These are phyloP conservation scores for Agrochola circellaris DNA, from an alignment of 2,888 invertebrate species.

Conservation along the genomic window DNA sequence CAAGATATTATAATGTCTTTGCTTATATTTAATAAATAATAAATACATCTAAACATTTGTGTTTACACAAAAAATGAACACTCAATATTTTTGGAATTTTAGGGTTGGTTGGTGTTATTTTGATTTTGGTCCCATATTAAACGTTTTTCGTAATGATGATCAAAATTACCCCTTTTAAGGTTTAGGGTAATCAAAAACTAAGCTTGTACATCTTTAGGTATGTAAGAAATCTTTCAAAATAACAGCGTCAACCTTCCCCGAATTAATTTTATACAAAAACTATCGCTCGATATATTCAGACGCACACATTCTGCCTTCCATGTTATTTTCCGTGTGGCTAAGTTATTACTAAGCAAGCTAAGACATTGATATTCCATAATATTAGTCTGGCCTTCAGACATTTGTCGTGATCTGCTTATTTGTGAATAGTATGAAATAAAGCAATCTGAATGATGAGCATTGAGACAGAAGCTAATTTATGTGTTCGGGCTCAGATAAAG, in stretches of 20 bases:
- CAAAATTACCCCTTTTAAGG: background rate
- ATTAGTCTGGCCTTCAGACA: constrained; percentile 44
- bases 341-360: constrained; percentile 38
- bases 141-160: background rate
- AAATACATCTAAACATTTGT: background rate
- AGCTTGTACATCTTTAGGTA: background rate
- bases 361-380: constrained; percentile 28
- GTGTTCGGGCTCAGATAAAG: constrained; percentile 1
- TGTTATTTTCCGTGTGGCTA: constrained; percentile 29
- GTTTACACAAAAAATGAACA: background rate
- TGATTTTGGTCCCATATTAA: too few species aligned
- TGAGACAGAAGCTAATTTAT: constrained; percentile 33
- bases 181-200: background rate
- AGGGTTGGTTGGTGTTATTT: too few species aligned
- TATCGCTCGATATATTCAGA: background rate
- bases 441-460: constrained; percentile 31
- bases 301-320: constrained; percentile 1
- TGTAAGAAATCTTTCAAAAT: background rate
- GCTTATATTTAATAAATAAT: too few species aligned
- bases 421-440: constrained; percentile 21
- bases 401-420: constrained; percentile 31
- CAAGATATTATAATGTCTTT: background rate
- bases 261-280: background rate
- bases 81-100: background rate
- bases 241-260: background rate